phyloP scores from a whole-genome alignment of 2,113 vertebrate species.

The Cairina moschata region DNA sequence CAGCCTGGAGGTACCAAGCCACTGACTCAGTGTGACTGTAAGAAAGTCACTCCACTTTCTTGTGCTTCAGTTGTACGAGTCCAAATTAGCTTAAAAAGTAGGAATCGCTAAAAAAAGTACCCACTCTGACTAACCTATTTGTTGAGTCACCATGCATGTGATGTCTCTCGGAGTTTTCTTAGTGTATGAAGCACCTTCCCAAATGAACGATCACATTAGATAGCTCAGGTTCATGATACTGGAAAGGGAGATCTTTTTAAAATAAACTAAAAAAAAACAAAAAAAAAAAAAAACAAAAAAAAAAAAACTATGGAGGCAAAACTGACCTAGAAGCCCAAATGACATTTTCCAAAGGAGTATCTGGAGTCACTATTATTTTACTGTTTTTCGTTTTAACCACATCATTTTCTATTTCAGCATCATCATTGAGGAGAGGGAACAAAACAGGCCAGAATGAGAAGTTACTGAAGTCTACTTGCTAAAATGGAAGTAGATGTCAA shows the following conservation, averaged over 20 bases:
- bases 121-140: conserved; percentile 32
- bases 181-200: not conserved
- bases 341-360: not conserved
- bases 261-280: not conserved
- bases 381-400: not conserved
- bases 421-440: not conserved
- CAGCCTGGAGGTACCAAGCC: conserved; percentile 1
- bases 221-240: not conserved
- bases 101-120: conserved; percentile 13
- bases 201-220: not conserved
- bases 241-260: not conserved
- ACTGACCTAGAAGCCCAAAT: not conserved
- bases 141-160: conserved; percentile 11
- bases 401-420: not conserved
- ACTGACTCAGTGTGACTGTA: conserved; percentile 41
- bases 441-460: not conserved
- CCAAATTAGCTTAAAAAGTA: conserved; percentile 36
- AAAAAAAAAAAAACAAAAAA: too few species aligned
- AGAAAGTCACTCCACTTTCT: conserved; percentile 51
- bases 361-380: not conserved
- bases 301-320: not conserved
- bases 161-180: conserved; percentile 13
- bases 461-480: not conserved
- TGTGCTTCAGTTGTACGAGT: not conserved
- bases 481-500: not conserved